Evolutionary conservation across 2,888 invertebrate species (phyloP), one percentile per base, ranked within the genome.

Genomic region (Priocnemis perturbator): DNA sequence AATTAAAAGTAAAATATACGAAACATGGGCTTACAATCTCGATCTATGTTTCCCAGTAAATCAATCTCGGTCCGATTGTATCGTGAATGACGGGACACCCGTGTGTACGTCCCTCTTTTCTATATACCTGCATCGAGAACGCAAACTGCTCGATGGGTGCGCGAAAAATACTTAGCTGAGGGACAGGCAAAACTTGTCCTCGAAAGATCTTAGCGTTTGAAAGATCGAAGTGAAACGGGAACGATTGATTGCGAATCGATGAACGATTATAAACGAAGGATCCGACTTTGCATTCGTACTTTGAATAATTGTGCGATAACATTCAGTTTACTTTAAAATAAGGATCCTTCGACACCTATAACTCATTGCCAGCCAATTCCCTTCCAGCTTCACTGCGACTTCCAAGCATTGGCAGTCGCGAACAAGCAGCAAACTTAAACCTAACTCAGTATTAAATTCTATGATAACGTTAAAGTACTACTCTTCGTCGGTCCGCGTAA

Each of bases 331-430:
- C 7, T 9, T 3, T 37, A 37, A 37, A 37, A 11, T 37, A 37
- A 9, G 1, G 37, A 37, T 11, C 37, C 11, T 37, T 37, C 37
- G 37, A 11, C 37, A 37, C 7, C 11, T 9, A 11, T 37, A 11
- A 37, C 37, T 9, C 37, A 11, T 37, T 37, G 4, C 11, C 37
- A 37, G 37, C 11, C 7, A 37, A 30, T 23, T 65, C 48, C 62
- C 58, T 62, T 62, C 58, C 55, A 17, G 55, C 47, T 73, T 67
- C 56, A 66, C 56, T 62, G 63, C 61, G 68, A 73, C 47, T 65
- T 37, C 47, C 71, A 58, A 73, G 68, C 71, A 73, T 71, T 78
- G 73, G 73, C 75, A 71, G 72, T 72, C 70, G 73, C 68, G 66
- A 67, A 37, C 57, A 76, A 73, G 76, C 78, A 71, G 37, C 37